These are phyloP conservation scores for Agapostemon virescens DNA, from an alignment of 2,888 invertebrate species.

Conservation along the genomic window DNA sequence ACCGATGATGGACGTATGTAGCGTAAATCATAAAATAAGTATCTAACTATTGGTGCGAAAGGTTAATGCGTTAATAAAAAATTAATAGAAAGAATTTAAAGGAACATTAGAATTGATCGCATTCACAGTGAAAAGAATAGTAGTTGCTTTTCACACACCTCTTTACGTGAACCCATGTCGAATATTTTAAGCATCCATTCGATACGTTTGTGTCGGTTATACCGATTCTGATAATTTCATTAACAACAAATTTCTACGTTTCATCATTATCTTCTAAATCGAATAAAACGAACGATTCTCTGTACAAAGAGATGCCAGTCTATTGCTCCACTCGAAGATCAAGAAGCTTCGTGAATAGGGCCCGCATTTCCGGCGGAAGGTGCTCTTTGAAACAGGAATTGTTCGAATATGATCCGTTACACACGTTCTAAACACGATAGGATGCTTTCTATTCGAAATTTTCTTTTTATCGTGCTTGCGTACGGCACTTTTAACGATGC, in stretches of 20 bases:
- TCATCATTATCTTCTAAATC: not conserved
- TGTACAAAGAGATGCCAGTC: not conserved
- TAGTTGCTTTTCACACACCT: no score
- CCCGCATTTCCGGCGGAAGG: conserved; percentile 78
- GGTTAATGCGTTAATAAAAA: not conserved
- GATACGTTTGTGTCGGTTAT: not conserved
- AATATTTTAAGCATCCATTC: no score
- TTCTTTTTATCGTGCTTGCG: not conserved
- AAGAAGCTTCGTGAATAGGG: conserved; percentile 39
- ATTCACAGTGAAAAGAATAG: no score
- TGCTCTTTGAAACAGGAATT: conserved; percentile 50
- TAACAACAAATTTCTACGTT: not conserved
- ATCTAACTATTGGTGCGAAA: no score
- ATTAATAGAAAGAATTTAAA: not conserved
- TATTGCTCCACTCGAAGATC: conserved; percentile 7
- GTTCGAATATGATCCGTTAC: conserved; percentile 38
- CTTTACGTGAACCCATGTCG: no score
- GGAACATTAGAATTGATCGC: no score
- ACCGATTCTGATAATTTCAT: not conserved
- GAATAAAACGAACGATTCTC: conserved; percentile 9
- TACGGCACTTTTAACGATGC: not conserved
- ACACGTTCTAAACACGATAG: not conserved
- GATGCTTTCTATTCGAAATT: conserved; percentile 11
- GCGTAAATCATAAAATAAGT: no score
- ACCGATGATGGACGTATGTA: no score